Conservation (phyloP, 2,113 vertebrate species). For the Syngnathoides biaculeatus region DNA sequence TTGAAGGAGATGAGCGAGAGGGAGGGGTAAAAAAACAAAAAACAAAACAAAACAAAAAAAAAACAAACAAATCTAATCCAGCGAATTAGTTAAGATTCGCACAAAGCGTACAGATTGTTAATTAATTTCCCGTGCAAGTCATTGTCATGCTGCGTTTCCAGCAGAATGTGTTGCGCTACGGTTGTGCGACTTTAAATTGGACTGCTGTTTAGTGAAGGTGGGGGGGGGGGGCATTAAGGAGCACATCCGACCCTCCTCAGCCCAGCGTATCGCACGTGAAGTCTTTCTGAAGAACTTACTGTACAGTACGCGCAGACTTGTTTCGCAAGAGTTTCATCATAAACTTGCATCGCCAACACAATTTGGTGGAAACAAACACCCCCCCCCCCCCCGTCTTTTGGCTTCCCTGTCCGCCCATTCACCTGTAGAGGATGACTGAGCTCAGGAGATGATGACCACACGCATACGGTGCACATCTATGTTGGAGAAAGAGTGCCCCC, state of each 20-base stretch:
- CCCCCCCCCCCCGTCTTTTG: no score
- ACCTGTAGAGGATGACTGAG: slow-evolving; percentile 23
- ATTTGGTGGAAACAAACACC: slow-evolving; percentile 6
- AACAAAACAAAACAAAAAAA: slow-evolving; percentile 8
- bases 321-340: not conserved
- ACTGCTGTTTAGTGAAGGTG: not conserved
- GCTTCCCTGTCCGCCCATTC: slow-evolving; percentile 31
- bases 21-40: slow-evolving; percentile 3
- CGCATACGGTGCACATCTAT: slow-evolving; percentile 35
- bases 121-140: slow-evolving; percentile 54
- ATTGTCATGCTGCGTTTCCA: slow-evolving; percentile 26
- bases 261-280: no score
- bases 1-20: slow-evolving; percentile 48
- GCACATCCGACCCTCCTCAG: no score
- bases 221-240: no score
- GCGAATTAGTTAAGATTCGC: slow-evolving; percentile 64
- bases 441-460: slow-evolving; percentile 19
- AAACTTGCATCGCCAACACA: not conserved
- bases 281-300: no score
- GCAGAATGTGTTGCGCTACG: slow-evolving; percentile 1
- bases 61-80: slow-evolving; percentile 6
- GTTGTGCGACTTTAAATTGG: not conserved
- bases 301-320: no score
- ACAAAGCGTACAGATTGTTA: slow-evolving; percentile 57
- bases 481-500: slow-evolving; percentile 18